These are phyloP conservation scores for Telenomus remus DNA, from an alignment of 1,140 invertebrate species.

Conservation along the genomic window DNA sequence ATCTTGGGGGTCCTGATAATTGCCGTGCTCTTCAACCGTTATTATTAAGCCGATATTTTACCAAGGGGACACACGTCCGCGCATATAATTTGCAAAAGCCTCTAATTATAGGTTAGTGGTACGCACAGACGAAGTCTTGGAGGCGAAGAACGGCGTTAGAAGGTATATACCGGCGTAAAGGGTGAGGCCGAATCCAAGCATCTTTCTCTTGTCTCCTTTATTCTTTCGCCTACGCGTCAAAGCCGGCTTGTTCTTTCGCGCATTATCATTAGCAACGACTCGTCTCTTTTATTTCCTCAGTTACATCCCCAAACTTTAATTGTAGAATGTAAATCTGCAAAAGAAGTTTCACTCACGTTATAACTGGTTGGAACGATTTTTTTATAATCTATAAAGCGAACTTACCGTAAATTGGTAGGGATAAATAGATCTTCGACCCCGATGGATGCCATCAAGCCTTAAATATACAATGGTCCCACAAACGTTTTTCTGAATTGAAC, in stretches of 20 bases:
- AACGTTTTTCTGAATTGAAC: slow-evolving; percentile 6
- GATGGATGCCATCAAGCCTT: neutral
- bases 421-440: slow-evolving; percentile 10
- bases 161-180: slow-evolving; percentile 62
- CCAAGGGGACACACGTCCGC: slow-evolving; percentile 74
- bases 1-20: slow-evolving; percentile 72
- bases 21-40: slow-evolving; percentile 74
- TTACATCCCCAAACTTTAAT: slow-evolving; percentile 52
- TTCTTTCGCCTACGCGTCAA: slow-evolving; percentile 73
- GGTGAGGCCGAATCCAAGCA: slow-evolving; percentile 66
- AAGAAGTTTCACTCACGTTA: slow-evolving; percentile 5
- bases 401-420: neutral
- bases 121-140: slow-evolving; percentile 58
- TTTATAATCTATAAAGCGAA: no score
- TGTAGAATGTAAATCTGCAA: slow-evolving; percentile 36
- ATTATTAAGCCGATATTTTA: slow-evolving; percentile 76
- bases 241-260: slow-evolving; percentile 62
- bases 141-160: slow-evolving; percentile 60
- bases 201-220: slow-evolving; percentile 58
- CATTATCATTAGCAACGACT: slow-evolving; percentile 63
- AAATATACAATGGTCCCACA: slow-evolving; percentile 8
- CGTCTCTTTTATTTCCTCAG: slow-evolving; percentile 44
- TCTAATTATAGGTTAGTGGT: slow-evolving; percentile 75
- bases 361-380: no score
- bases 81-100: slow-evolving; percentile 75